Evolutionary conservation across 2,113 vertebrate species (phyloP).

Genomic region (Paramisgurnus dabryanus): DNA sequence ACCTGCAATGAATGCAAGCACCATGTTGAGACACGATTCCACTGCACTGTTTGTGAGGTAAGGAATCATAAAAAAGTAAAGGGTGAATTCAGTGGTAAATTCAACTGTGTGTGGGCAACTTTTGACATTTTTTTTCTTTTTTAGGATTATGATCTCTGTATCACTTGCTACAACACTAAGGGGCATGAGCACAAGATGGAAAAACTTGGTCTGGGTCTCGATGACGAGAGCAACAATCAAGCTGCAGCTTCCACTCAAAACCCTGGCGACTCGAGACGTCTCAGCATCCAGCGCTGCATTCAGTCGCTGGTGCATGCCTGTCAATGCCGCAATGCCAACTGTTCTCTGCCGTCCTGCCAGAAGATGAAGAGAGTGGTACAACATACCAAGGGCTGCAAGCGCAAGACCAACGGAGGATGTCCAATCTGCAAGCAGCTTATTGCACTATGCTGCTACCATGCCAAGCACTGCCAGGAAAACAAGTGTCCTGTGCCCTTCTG

Average conservation of each 20-base stretch:
- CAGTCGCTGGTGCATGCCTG: constrained; percentile 96
- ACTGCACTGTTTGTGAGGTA: constrained; percentile 98
- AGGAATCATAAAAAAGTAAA: constrained; percentile 38
- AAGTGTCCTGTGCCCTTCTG: constrained; percentile 98
- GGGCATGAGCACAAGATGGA: constrained; percentile 99
- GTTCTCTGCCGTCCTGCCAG: constrained; percentile 94
- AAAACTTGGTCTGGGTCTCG: constrained; percentile 92
- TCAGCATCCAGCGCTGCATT: constrained; percentile 98
- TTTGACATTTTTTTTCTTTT: constrained; percentile 62
- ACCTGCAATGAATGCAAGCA: constrained; percentile 98
- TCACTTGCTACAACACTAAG: constrained; percentile 96
- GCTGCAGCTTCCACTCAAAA: constrained; percentile 89
- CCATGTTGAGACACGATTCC: constrained; percentile 95
- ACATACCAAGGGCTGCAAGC: constrained; percentile 96
- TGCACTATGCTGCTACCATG: constrained; percentile 96
- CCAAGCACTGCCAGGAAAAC: constrained; percentile 99
- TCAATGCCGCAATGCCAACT: constrained; percentile 98
- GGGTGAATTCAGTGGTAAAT: neutral
- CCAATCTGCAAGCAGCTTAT: constrained; percentile 99
- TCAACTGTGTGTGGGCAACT: constrained; percentile 58
- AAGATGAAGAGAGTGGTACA: constrained; percentile 99
- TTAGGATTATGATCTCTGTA: constrained; percentile 97
- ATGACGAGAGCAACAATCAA: constrained; percentile 92
- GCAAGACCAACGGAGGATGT: constrained; percentile 96
- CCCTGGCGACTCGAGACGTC: constrained; percentile 91